A percentile compares a stretch with the other conserved stretches of the same genome.
phyloP scores from a whole-genome alignment of 2,113 vertebrate genomes.

The Parotia lawesii region DNA sequence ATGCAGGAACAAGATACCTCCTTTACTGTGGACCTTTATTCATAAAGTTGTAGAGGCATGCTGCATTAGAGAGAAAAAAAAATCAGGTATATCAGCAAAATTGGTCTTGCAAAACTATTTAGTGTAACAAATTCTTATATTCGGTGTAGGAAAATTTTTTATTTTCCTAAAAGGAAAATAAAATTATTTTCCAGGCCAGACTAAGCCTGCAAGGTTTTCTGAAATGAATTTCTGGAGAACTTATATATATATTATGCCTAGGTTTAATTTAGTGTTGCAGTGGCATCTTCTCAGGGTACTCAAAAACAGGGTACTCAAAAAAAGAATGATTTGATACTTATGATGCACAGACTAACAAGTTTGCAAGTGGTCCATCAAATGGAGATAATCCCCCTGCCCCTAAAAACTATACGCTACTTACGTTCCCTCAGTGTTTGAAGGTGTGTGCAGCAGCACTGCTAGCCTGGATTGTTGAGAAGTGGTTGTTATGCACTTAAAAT shows the following conservation, averaged over 20 bases:
- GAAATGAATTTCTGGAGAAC: too few relatives aligned
- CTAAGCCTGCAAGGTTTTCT: too few relatives aligned
- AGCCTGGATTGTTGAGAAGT: background rate
- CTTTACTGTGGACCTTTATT: background rate
- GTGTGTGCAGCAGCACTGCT: background rate
- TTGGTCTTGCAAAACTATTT: background rate
- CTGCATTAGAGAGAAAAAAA: background rate
- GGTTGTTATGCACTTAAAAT: background rate
- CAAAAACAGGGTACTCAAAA: background rate
- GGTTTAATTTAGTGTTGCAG: background rate
- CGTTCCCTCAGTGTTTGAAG: fast-evolving
- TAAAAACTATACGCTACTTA: fast-evolving
- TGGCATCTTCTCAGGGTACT: background rate
- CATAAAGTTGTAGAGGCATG: background rate
- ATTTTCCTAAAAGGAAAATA: too few relatives aligned
- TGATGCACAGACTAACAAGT: fast-evolving
- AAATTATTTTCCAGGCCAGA: too few relatives aligned
- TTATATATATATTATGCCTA: background rate
- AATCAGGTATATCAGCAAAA: background rate
- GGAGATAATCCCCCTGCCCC: background rate
- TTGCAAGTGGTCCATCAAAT: background rate
- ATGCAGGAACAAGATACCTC: background rate
- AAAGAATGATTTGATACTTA: background rate
- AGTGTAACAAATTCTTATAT: background rate
- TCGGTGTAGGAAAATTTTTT: background rate